Percentiles rank a stretch among this genome's conserved stretches.
phyloP scores from a whole-genome alignment of 2,888 invertebrate genomes.

The Monoplex corrugatus region DNA sequence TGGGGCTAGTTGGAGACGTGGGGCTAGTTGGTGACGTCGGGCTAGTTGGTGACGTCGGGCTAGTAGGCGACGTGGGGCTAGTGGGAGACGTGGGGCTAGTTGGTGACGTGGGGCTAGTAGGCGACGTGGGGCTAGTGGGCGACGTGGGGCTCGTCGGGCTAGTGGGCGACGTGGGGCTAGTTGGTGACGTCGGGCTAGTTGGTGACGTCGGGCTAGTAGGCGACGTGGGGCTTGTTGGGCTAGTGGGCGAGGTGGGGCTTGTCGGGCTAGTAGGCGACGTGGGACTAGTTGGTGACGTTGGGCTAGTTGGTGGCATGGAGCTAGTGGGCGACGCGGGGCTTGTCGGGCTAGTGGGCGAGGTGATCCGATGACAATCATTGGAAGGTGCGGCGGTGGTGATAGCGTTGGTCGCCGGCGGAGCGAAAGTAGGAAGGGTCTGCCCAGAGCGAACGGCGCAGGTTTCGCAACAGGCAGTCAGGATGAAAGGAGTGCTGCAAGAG shows the following conservation, averaged over 20 bases:
- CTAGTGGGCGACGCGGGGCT: not conserved
- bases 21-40: not conserved
- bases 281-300: not conserved
- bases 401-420: not conserved
- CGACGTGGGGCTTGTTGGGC: not conserved
- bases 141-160: not conserved
- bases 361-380: not conserved
- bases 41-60: not conserved
- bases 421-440: not conserved
- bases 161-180: not conserved
- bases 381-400: not conserved
- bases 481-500: not conserved
- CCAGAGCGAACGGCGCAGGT: not conserved
- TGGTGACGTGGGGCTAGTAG: not conserved
- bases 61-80: not conserved
- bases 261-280: not conserved
- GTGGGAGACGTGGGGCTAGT: not conserved
- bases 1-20: not conserved
- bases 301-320: not conserved
- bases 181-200: not conserved
- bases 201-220: not conserved
- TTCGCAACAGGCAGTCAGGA: not conserved
- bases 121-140: not conserved
- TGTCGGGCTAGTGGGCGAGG: too few relatives aligned
- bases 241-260: not conserved